Evolutionary conservation across 2,888 invertebrate species (phyloP), one percentile per base, ranked within the genome.

Genomic region (Hirtodrosophila alboralis): DNA sequence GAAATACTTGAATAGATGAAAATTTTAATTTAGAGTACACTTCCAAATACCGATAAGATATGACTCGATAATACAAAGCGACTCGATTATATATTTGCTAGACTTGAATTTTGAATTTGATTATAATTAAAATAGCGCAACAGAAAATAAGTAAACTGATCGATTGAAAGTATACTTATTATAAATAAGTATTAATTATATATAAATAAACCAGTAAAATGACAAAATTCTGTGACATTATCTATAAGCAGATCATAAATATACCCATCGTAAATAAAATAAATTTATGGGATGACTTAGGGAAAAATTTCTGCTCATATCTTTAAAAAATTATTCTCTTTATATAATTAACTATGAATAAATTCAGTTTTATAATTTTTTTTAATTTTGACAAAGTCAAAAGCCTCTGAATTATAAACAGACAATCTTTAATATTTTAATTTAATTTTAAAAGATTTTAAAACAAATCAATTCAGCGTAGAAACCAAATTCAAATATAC

Each of bases 21-120:
- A 67, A n/a, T n/a, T 75, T 79, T 78, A 78, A 78, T 78, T 78
- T 79, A 63, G 41, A 75, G 53, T 57, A 53, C 43, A 41, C 12
- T 12, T 13, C 33, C 21, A 23, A 13, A 26, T n/a, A 9, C 16
- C 33, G 68, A 69, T 69, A 69, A 69, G 68, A 69, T 69, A 68
- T 9, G 57, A 27, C 8, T n/a, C 16, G 5, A 21, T 38, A 47
- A 65, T 43, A 26, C 63, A 6, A 41, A 3, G 18, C 3, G 18
- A 41, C 30, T 31, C 26, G 30, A 12, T 28, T 23, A 26, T 23
- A 26, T 16, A 16, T 33, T 23, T 38, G 28, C 10, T 10, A n/a
- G 30, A 53, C n/a, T 34, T 6, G 28, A 44, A 23, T 27, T 31
- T 9, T n/a, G n/a, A 31, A 52, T 43, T 49, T 36, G 44, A 66